Evolutionary conservation across 2,797 vertebrate genomes (phyloP).

Genomic region (Gymnoscopelus braueri): DNA sequence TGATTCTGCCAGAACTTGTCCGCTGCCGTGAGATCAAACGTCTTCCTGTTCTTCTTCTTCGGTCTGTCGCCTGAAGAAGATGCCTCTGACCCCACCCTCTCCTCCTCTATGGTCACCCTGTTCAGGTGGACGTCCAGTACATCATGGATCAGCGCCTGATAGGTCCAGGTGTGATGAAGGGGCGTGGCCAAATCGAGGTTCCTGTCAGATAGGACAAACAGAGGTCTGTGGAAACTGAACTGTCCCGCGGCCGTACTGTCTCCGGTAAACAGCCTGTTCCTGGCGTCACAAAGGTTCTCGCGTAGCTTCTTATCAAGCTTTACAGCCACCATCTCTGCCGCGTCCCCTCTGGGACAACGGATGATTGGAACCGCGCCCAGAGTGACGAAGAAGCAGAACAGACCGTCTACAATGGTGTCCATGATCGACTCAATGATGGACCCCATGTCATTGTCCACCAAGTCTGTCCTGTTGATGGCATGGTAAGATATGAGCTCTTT

Average conservation of each 20-base stretch:
- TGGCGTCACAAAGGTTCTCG: constrained; percentile 96
- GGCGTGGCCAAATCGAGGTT: constrained; percentile 97
- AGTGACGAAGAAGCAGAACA: constrained; percentile 99
- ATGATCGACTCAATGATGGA: constrained; percentile 80
- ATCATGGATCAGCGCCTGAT: constrained; percentile 98
- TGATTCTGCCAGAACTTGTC: constrained; percentile 98
- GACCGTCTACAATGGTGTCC: constrained; percentile 97
- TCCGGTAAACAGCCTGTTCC: constrained; percentile 97
- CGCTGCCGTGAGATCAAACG: constrained; percentile 91
- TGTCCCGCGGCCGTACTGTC: constrained; percentile 93
- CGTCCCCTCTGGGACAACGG: constrained; percentile 95
- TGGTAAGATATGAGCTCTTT: constrained; percentile 96
- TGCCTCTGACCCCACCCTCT: constrained; percentile 88
- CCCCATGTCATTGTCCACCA: constrained; percentile 97
- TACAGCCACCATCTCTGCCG: constrained; percentile 98
- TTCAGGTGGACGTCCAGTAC: constrained; percentile 97
- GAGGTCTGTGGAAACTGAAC: constrained; percentile 97
- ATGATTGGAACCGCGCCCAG: constrained; percentile 97
- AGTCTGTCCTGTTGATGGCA: constrained; percentile 94
- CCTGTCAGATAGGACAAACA: constrained; percentile 95
- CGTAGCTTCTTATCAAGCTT: constrained; percentile 98
- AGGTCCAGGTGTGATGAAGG: constrained; percentile 98
- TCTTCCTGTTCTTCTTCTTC: constrained; percentile 95
- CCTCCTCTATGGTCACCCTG: constrained; percentile 82
- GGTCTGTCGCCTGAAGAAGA: constrained; percentile 93